A percentile compares a stretch with the other conserved stretches of the same genome.
These are phyloP conservation scores for Tinea semifulvella DNA, from an alignment of 2,888 invertebrate genomes.

Conservation along the genomic window DNA sequence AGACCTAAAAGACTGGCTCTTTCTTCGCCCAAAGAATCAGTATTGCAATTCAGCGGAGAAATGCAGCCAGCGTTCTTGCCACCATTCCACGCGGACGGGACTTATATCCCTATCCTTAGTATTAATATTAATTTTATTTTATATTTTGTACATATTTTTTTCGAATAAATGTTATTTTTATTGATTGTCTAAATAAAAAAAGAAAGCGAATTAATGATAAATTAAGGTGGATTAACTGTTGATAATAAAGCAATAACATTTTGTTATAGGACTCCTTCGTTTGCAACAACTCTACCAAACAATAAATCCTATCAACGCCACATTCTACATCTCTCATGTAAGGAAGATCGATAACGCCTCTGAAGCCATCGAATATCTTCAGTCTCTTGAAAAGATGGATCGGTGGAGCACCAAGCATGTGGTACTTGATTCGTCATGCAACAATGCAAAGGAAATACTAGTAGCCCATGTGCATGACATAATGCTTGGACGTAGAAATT, in stretches of 20 bases:
- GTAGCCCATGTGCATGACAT: constrained; percentile 88
- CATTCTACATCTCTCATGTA: constrained; percentile 87
- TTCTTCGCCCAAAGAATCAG: too few species aligned
- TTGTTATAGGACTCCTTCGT: constrained; percentile 78
- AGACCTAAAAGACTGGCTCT: too few species aligned
- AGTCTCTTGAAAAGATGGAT: constrained; percentile 79
- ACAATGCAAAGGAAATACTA: constrained; percentile 87
- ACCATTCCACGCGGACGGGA: too few species aligned
- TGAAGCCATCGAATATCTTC: constrained; percentile 84
- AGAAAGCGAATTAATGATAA: too few species aligned
- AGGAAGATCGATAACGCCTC: constrained; percentile 84
- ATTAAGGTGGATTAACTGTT: not conserved
- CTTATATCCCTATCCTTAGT: too few species aligned
- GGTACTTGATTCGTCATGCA: constrained; percentile 86
- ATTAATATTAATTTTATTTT: too few species aligned
- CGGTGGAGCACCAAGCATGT: constrained; percentile 89
- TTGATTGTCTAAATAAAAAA: too few species aligned
- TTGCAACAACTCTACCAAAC: constrained; percentile 93
- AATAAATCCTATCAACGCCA: constrained; percentile 80
- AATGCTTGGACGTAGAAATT: constrained; percentile 85
- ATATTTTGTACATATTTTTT: too few species aligned
- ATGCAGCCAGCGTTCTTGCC: too few species aligned
- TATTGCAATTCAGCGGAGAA: too few species aligned
- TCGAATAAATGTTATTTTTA: too few species aligned
- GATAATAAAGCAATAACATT: constrained; percentile 12